Base-by-base conservation (phyloP, 2,888 invertebrate species). In the Tinea semifulvella region DNA sequence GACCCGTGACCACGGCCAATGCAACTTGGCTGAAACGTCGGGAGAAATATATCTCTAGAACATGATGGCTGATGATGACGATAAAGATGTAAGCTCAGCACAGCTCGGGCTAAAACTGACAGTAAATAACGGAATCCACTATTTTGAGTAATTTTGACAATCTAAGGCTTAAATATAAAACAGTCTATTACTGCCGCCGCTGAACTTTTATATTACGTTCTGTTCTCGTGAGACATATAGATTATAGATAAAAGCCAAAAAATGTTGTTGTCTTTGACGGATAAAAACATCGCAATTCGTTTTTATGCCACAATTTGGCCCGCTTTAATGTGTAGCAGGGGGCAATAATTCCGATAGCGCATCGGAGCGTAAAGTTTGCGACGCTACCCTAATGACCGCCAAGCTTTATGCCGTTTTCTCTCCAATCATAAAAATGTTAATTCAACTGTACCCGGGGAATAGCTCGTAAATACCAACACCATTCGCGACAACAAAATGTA, bases 341-440 rank as follows among this genome's bases (percentile, higher is more conserved):
- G 52, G 51, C 57, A 56, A 58, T 55, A 57, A 61, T 58, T 58
- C 55, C 56, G 57, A 64, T 57, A 57, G 55, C 53, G 52, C 53
- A 48, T 45, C 49, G 50, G 48, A 49, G 54, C 55, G 54, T 58
- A 56, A 61, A 64, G 52, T 56, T 57, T 50, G 51, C 48, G 52
- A 56, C 54, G 58, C 56, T 51, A 55, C 58, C 57, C 58, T 67
- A 66, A 69, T 66, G 69, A 65, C 58, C 56, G 51, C 46, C 52
- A 52, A 52, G 58, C 54, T 60, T 62, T 61, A 58, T 58, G 58
- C 57, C 61, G 53, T 62, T 69, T 36, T 36, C 60, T 57, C 57
- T 54, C 48, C 56, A 56, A 61, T 58, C 65, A 65, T 70, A 71
- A 70, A 70, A 70, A 71, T 68, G 68, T 65, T 70, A 70, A 70